These are phyloP conservation scores for Acrobasis consociella DNA, from an alignment of 2,888 invertebrate species.

Conservation along the genomic window DNA sequence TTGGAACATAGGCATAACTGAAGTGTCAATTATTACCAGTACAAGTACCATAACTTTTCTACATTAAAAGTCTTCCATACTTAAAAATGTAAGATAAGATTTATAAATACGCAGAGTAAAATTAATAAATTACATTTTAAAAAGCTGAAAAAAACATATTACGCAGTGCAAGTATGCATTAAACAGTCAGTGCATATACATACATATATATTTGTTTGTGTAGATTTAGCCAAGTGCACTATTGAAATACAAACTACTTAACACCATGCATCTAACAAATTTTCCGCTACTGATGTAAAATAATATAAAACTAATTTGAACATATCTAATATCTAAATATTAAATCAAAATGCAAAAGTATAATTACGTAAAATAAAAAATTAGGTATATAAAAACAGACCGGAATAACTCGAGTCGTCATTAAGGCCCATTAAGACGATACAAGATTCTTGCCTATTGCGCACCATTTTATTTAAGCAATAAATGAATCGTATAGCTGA, in stretches of 20 bases:
- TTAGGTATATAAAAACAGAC: no score
- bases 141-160: conserved; percentile 1
- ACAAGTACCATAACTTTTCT: no score
- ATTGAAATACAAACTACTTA: conserved; percentile 28
- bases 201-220: conserved; percentile 8
- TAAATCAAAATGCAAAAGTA: not conserved
- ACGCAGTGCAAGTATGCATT: conserved; percentile 16
- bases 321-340: not conserved
- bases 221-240: conserved; percentile 30
- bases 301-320: not conserved
- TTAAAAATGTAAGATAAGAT: not conserved
- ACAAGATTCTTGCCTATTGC: no score
- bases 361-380: no score
- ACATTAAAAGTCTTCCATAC: no score
- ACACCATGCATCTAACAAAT: conserved; percentile 24
- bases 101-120: not conserved
- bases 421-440: no score
- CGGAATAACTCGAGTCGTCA: no score
- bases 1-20: no score
- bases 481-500: no score
- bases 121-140: conserved; percentile 3
- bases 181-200: conserved; percentile 14
- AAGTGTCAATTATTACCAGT: no score
- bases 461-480: no score
- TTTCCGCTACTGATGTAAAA: conserved; percentile 14